A percentile compares a stretch with the other conserved stretches of the same genome.
These are phyloP conservation scores for Drosophila ogumai DNA, from an alignment of 1,140 invertebrate genomes.

Conservation along the genomic window DNA sequence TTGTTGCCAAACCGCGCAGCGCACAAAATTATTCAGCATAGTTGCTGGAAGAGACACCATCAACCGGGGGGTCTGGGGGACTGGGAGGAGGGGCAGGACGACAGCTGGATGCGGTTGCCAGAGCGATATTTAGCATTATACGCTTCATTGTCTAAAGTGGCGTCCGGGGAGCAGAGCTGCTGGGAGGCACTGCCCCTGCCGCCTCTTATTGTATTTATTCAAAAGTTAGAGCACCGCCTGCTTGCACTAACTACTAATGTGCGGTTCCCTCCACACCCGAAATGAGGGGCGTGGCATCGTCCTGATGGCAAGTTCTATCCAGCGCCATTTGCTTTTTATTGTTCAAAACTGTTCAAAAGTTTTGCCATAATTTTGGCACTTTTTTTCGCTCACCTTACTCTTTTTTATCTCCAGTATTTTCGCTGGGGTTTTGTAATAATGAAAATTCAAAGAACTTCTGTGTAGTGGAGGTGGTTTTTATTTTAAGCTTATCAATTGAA, in stretches of 20 bases:
- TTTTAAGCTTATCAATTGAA: not conserved
- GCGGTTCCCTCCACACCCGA: constrained; percentile 52
- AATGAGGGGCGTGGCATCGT: constrained; percentile 48
- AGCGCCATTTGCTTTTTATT: constrained; percentile 80
- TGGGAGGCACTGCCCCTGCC: constrained; percentile 9
- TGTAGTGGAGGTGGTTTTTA: not conserved
- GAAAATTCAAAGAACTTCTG: constrained; percentile 12
- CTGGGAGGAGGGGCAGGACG: constrained; percentile 11
- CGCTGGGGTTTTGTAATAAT: constrained; percentile 27
- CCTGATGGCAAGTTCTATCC: constrained; percentile 62
- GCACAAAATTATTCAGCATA: constrained; percentile 77
- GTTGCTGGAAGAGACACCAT: constrained; percentile 40
- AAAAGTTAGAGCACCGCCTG: constrained; percentile 78
- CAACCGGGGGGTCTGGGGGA: not conserved
- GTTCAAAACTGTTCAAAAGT: constrained; percentile 77
- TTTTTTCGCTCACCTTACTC: constrained; percentile 33
- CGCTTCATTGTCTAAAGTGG: constrained; percentile 83
- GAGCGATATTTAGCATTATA: constrained; percentile 81
- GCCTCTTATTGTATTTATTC: constrained; percentile 74
- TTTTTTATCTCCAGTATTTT: constrained; percentile 28
- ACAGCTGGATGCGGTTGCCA: constrained; percentile 68
- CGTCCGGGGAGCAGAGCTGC: constrained; percentile 53
- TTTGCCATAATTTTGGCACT: constrained; percentile 69
- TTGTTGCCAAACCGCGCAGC: constrained; percentile 81
- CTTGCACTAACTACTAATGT: constrained; percentile 83